These are phyloP conservation scores for Liodrosophila aerea DNA, from an alignment of 2,888 invertebrate genomes.

Conservation along the genomic window DNA sequence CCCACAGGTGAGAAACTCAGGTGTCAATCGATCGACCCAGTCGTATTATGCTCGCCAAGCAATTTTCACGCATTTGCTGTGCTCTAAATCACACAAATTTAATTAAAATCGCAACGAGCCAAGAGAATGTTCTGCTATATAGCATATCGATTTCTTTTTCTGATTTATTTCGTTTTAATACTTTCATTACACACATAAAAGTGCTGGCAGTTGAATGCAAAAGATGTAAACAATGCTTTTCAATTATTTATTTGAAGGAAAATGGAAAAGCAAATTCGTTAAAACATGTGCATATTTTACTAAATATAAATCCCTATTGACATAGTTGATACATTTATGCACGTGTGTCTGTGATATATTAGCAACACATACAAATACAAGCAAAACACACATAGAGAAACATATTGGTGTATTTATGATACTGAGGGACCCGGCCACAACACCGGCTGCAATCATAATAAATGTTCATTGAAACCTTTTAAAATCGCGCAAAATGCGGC, in stretches of 20 bases:
- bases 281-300: constrained; percentile 36
- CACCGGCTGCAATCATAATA: constrained; percentile 71
- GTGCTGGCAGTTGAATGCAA: too few relatives aligned
- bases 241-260: too few relatives aligned
- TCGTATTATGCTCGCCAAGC: too few relatives aligned
- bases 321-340: too few relatives aligned
- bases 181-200: not conserved
- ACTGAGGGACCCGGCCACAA: not conserved
- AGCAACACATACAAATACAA: constrained; percentile 7
- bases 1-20: constrained; percentile 42
- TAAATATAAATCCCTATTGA: constrained; percentile 25
- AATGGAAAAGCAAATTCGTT: too few relatives aligned
- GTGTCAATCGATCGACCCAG: constrained; percentile 44
- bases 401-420: too few relatives aligned
- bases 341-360: constrained; percentile 1
- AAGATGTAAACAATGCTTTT: too few relatives aligned
- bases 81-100: constrained; percentile 74
- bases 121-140: constrained; percentile 1
- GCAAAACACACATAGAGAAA: not conserved
- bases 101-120: constrained; percentile 63
- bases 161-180: constrained; percentile 26
- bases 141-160: constrained; percentile 39
- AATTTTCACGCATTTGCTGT: constrained; percentile 39
- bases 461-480: constrained; percentile 78
- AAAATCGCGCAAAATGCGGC: constrained; percentile 76